A percentile compares a stretch with the other conserved stretches of the same genome.
These are phyloP conservation scores for Sinohyriopsis cumingii DNA, from an alignment of 2,888 invertebrate species.

Conservation along the genomic window DNA sequence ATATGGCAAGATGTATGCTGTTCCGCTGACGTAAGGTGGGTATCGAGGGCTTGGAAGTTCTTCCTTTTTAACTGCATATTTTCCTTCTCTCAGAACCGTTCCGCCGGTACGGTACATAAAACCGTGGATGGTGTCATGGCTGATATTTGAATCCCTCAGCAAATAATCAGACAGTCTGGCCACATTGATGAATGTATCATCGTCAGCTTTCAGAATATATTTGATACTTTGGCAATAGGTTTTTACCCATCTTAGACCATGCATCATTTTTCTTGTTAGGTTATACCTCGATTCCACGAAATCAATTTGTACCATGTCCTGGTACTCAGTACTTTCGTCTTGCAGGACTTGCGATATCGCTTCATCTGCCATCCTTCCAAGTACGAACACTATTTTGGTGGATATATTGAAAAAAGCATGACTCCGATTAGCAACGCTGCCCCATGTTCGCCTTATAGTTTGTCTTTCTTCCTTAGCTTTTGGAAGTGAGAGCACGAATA, in stretches of 20 bases:
- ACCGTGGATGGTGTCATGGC: slow-evolving; percentile 35
- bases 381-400: slow-evolving; percentile 39
- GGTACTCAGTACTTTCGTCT: slow-evolving; percentile 27
- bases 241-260: slow-evolving; percentile 38
- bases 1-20: slow-evolving; percentile 47
- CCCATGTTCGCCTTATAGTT: slow-evolving; percentile 47
- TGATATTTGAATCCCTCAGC: slow-evolving; percentile 12
- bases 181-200: slow-evolving; percentile 42
- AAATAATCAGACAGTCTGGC: slow-evolving; percentile 25
- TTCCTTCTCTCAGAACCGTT: slow-evolving; percentile 36
- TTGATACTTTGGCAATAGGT: slow-evolving; percentile 31
- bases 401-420: slow-evolving; percentile 4
- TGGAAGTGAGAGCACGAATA: slow-evolving; percentile 41
- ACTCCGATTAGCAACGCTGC: slow-evolving; percentile 23
- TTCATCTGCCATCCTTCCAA: slow-evolving; percentile 21
- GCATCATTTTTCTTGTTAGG: slow-evolving; percentile 38
- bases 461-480: slow-evolving; percentile 31
- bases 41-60: slow-evolving; percentile 40
- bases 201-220: slow-evolving; percentile 42
- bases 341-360: slow-evolving; percentile 10
- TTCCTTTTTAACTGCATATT: slow-evolving; percentile 39
- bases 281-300: slow-evolving; percentile 41
- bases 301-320: slow-evolving; percentile 40
- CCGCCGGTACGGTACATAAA: slow-evolving; percentile 21
- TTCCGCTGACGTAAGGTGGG: slow-evolving; percentile 50